Conservation (phyloP, 2,888 invertebrate genomes). For the Cinara cedri region DNA sequence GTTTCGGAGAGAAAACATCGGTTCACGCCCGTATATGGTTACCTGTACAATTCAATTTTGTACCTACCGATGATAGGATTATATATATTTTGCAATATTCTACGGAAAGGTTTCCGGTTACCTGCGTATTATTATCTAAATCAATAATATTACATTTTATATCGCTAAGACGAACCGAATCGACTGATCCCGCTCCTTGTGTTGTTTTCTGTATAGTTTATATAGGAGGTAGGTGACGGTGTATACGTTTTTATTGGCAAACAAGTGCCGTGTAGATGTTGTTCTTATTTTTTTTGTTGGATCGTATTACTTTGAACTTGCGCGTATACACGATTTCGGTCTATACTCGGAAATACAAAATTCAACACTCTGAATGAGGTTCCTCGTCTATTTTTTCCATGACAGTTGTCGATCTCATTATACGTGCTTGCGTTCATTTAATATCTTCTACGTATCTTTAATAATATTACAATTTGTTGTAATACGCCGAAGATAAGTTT, state of each 20-base stretch:
- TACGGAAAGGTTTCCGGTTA: constrained; percentile 29
- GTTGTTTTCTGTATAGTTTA: no score
- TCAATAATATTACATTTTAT: constrained; percentile 9
- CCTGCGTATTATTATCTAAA: constrained; percentile 5
- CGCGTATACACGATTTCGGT: neutral
- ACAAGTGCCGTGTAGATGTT: neutral
- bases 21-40: no score
- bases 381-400: no score
- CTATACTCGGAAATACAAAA: neutral
- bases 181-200: no score
- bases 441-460: neutral
- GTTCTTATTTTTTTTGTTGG: constrained; percentile 1
- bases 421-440: neutral
- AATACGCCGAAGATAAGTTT: no score
- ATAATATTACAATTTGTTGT: no score
- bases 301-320: constrained; percentile 16
- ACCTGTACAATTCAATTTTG: no score
- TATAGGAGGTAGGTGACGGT: neutral
- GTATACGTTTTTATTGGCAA: constrained; percentile 11
- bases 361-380: neutral
- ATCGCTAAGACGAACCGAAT: no score
- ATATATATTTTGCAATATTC: neutral
- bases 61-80: neutral
- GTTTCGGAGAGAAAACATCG: no score
- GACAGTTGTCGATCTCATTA: constrained; percentile 12